Evolutionary conservation across 1,140 invertebrate species (phyloP).

Genomic region (Bradynema listronoti): DNA sequence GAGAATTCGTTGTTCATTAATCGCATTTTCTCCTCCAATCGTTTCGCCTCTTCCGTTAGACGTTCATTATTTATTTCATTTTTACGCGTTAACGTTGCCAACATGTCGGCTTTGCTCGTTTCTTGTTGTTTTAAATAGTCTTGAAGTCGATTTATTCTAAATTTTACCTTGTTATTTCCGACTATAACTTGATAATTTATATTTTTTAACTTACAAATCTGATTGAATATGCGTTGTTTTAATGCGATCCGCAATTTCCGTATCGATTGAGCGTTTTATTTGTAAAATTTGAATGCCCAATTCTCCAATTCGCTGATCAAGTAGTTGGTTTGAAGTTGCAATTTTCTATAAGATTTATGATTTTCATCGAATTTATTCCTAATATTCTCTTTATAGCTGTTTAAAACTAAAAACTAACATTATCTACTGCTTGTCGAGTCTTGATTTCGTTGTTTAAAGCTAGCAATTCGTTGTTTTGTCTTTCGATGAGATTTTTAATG

Average conservation of each 20-base stretch:
- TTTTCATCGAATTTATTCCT: conserved; percentile 20
- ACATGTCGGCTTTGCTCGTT: conserved; percentile 38
- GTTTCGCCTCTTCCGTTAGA: conserved; percentile 41
- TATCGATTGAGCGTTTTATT: conserved; percentile 39
- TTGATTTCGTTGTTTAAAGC: conserved; percentile 46
- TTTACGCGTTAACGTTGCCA: conserved; percentile 39
- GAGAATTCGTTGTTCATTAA: conserved; percentile 44
- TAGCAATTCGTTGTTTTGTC: conserved; percentile 43
- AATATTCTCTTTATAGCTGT: background rate
- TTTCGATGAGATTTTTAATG: conserved; percentile 35
- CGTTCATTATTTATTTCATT: conserved; percentile 42
- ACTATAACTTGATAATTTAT: background rate
- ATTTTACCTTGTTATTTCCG: conserved; percentile 1
- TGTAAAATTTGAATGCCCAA: conserved; percentile 46
- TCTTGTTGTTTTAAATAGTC: conserved; percentile 51
- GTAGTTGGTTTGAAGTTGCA: conserved; percentile 39
- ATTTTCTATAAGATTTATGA: no score
- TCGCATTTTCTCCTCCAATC: conserved; percentile 48
- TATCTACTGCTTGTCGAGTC: conserved; percentile 43
- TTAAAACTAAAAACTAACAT: conserved; percentile 28
- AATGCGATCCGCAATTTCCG: conserved; percentile 33
- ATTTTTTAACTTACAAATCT: conserved; percentile 27
- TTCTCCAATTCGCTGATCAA: conserved; percentile 42
- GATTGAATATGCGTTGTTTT: conserved; percentile 31
- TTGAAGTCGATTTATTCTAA: conserved; percentile 40